Evolutionary conservation across 2,113 vertebrate species (phyloP), one percentile per base, ranked within the genome.

Genomic region (Hippocampus barbouri): DNA sequence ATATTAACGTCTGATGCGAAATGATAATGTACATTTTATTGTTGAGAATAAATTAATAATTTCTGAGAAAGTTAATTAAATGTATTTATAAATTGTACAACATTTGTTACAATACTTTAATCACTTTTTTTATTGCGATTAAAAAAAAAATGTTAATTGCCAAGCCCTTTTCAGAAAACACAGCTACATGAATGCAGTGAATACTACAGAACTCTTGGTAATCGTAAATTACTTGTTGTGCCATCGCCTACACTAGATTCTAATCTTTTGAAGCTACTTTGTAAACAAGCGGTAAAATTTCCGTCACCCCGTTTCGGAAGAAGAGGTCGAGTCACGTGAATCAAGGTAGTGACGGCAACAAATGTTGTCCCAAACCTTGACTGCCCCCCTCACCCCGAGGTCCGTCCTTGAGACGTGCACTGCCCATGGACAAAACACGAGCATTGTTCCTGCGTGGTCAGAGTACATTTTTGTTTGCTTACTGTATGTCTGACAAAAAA

Each of bases 331-430:
- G 59, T 56, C 70, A 61, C 30, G 45, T 0, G 4, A 40, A 49
- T 45, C 64, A 25, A 1, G 73, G 56, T 23, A 69, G 68, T 53
- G 41, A 68, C 64, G 38, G 73, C 82, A 87, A 82, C 81, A 41
- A 64, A 91, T 92, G 90, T 92, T 92, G 90, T 89, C 74, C 59
- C 59, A 72, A 89, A 83, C 91, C 91, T 92, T 91, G 92, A 87
- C 83, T 80, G 65, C 83, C 66, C 73, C 76, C 67, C 30, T 5
- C 4, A 0, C 30, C 30, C 30, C 30, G 30, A 34, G 78, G 40
- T 43, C 30, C n/a, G 63, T 7, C 66, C 21, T 47, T 68, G 66
- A 27, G 27, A 25, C 45, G 16, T 41, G 38, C 40, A 45, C 40
- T 65, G 21, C 41, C 12, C 63, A 65, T 4, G 40, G 20, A 65